Evolutionary conservation across 30 jellyfish, hydroid and myxozoan genomes (phyloP).

Genomic region (Aurelia sp.): DNA sequence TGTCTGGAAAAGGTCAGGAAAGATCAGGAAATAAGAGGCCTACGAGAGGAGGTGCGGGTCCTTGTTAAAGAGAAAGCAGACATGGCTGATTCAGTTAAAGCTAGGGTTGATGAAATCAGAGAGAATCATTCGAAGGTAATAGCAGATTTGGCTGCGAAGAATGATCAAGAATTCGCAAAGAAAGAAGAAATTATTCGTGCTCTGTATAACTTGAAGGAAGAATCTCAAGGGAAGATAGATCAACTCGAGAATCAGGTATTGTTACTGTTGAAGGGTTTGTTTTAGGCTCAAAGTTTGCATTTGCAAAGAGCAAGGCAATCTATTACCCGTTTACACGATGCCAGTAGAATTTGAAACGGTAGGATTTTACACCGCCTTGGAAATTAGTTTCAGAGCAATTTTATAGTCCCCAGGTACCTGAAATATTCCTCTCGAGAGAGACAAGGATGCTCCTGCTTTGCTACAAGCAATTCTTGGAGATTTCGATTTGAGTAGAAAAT

Average conservation of each 20-base stretch:
- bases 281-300: no score
- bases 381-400: no score
- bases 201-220: conserved; percentile 19
- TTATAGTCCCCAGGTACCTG: no score
- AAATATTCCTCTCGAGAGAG: no score
- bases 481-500: no score
- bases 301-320: no score
- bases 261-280: background rate
- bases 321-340: no score
- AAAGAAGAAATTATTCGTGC: conserved; percentile 23
- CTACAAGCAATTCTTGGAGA: no score
- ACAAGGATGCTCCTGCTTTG: no score
- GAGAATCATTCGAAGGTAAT: conserved; percentile 3
- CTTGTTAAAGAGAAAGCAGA: conserved; percentile 79
- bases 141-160: conserved; percentile 12
- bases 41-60: conserved; percentile 78
- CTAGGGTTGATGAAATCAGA: conserved; percentile 5
- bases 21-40: conserved; percentile 61
- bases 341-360: no score
- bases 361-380: no score
- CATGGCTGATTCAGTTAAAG: conserved; percentile 21
- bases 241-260: conserved; percentile 28
- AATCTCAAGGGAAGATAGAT: conserved; percentile 11
- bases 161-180: conserved; percentile 31
- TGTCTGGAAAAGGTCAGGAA: conserved; percentile 51